phyloP scores from a whole-genome alignment of 1,140 invertebrate genomes.

The Drosophila ananassae region DNA sequence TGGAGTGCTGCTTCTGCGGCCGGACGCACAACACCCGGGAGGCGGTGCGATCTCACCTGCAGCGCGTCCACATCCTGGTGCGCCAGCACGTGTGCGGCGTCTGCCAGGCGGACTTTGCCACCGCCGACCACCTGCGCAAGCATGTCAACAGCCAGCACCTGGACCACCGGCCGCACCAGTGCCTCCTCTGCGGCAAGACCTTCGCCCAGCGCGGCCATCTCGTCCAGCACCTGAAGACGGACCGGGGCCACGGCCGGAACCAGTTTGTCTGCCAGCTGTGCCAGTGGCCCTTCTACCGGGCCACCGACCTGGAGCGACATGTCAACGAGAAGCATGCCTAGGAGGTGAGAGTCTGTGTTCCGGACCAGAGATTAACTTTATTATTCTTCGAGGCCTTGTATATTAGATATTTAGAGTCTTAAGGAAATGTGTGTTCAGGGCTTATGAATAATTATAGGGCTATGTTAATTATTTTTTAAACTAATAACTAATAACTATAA shows the following conservation, averaged over 20 bases:
- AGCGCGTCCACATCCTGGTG: constrained; percentile 60
- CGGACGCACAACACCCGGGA: constrained; percentile 53
- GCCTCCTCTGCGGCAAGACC: constrained; percentile 48
- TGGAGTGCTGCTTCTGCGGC: constrained; percentile 61
- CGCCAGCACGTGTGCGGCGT: constrained; percentile 47
- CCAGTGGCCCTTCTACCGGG: constrained; percentile 54
- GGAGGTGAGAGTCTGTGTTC: background rate
- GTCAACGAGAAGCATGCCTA: constrained; percentile 40
- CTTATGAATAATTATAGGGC: too few relatives aligned
- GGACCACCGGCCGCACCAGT: constrained; percentile 30
- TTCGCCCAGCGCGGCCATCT: constrained; percentile 58
- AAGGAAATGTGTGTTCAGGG: too few relatives aligned
- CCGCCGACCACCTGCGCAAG: constrained; percentile 61
- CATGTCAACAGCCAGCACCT: constrained; percentile 50
- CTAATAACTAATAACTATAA: too few relatives aligned
- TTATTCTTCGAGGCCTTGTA: too few relatives aligned
- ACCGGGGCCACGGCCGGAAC: constrained; percentile 22
- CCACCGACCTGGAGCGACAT: constrained; percentile 55
- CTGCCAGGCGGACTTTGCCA: constrained; percentile 61
- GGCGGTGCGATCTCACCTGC: constrained; percentile 53
- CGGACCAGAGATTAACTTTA: too few relatives aligned
- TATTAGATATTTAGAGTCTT: too few relatives aligned
- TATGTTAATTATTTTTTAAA: too few relatives aligned
- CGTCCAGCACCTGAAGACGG: constrained; percentile 47
- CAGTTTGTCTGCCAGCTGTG: constrained; percentile 41